phyloP scores from a whole-genome alignment of 2,797 vertebrate genomes.

The Remorina albescens region DNA sequence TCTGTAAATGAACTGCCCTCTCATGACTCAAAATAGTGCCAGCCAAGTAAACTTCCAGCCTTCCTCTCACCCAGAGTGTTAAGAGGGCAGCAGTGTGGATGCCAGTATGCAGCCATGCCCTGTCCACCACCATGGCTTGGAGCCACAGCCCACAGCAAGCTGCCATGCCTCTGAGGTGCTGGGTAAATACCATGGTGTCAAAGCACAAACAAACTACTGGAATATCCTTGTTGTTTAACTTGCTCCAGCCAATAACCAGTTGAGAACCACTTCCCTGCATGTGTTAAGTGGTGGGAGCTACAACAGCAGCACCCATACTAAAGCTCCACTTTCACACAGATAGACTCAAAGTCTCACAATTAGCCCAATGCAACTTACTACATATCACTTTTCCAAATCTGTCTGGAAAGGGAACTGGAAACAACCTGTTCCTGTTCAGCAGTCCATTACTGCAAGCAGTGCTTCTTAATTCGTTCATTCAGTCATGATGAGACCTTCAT shows the following conservation, averaged over 20 bases:
- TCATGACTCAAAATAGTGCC: constrained; percentile 43
- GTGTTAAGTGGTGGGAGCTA: constrained; percentile 52
- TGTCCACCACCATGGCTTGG: constrained; percentile 66
- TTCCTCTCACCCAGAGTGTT: constrained; percentile 59
- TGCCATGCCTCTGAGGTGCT: constrained; percentile 72
- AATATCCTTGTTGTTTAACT: constrained; percentile 66
- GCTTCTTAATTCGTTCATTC: constrained; percentile 65
- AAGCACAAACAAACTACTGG: constrained; percentile 74
- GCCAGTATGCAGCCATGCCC: constrained; percentile 59
- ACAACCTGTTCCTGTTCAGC: constrained; percentile 32
- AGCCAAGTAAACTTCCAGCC: constrained; percentile 59
- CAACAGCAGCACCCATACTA: constrained; percentile 21
- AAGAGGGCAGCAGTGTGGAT: constrained; percentile 68
- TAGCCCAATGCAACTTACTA: constrained; percentile 15
- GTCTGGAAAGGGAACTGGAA: constrained; percentile 42
- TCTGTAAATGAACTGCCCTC: constrained; percentile 32
- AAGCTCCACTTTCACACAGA: constrained; percentile 29
- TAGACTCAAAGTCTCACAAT: constrained; percentile 15
- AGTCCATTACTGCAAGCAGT: constrained; percentile 34
- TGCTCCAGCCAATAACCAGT: constrained; percentile 62
- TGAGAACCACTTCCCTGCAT: constrained; percentile 66
- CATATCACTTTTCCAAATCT: constrained; percentile 29
- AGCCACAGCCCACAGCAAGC: constrained; percentile 69
- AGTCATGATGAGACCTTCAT: constrained; percentile 52
- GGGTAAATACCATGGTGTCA: constrained; percentile 73